phyloP scores from a whole-genome alignment of 2,888 invertebrate genomes.

The Diarsia mendica region DNA sequence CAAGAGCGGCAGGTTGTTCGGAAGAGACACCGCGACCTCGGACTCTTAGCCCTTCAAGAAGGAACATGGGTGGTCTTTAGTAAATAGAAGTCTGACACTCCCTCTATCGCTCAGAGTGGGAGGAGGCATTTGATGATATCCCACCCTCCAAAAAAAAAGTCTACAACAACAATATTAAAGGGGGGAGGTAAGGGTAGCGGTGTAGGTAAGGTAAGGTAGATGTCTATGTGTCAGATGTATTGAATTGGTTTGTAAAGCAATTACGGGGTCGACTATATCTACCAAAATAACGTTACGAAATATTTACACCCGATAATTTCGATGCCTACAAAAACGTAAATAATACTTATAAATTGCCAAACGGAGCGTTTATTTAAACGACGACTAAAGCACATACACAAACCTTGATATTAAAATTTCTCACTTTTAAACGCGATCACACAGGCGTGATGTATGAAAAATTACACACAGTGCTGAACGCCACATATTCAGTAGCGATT shows the following conservation, averaged over 20 bases:
- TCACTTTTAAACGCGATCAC: conserved; percentile 44
- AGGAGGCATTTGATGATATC: too few species aligned
- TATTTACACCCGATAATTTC: not conserved
- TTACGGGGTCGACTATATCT: not conserved
- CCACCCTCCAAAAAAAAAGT: too few species aligned
- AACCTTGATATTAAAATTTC: conserved; percentile 30
- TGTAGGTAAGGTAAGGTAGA: not conserved
- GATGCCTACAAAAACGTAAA: conserved; percentile 1
- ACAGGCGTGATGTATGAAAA: conserved; percentile 47
- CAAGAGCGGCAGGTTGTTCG: not conserved
- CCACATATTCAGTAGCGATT: conserved; percentile 20
- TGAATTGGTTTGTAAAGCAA: too few species aligned
- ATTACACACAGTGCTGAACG: conserved; percentile 35
- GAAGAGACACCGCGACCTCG: too few species aligned
- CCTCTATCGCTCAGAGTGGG: too few species aligned
- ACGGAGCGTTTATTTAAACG: conserved; percentile 41
- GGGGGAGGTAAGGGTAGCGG: too few species aligned
- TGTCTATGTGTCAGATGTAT: not conserved
- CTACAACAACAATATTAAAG: too few species aligned
- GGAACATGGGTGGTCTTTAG: too few species aligned
- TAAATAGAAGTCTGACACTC: too few species aligned
- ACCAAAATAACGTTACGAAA: not conserved
- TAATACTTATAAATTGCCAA: conserved; percentile 17
- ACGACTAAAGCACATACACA: not conserved
- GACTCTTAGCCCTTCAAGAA: too few species aligned